A percentile compares a stretch with the other conserved stretches of the same genome.
phyloP scores from a whole-genome alignment of 2,113 vertebrate species.

The Pristiophorus japonicus region DNA sequence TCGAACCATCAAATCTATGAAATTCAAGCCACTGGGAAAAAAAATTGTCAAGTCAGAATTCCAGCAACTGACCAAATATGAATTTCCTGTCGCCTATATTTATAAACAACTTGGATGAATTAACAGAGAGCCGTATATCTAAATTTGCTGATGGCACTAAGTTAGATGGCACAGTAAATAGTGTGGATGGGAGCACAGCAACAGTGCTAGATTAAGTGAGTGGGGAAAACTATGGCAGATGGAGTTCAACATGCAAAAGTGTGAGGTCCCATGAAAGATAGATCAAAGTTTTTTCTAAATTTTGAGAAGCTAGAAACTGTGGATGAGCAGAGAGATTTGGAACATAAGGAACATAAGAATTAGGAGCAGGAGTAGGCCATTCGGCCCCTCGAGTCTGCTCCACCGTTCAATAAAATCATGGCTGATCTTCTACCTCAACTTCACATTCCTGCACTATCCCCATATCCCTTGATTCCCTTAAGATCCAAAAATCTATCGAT shows the following conservation, averaged over 20 bases:
- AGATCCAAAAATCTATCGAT: too few relatives aligned
- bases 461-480: too few relatives aligned
- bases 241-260: background rate
- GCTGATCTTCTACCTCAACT: too few relatives aligned
- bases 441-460: too few relatives aligned
- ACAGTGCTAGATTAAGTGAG: background rate
- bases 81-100: background rate
- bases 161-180: background rate
- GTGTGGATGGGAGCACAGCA: background rate
- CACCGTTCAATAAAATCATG: too few relatives aligned
- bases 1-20: conserved; percentile 94
- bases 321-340: background rate
- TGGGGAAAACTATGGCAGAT: background rate
- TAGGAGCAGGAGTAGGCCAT: too few relatives aligned
- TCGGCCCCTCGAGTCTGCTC: too few relatives aligned
- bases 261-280: background rate
- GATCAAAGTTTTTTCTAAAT: background rate
- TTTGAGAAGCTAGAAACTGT: background rate
- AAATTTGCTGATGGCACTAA: background rate
- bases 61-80: background rate
- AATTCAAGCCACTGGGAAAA: conserved; percentile 83
- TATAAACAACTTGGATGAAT: background rate
- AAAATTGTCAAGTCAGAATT: conserved; percentile 21
- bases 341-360: too few relatives aligned
- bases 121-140: too few relatives aligned